Evolutionary conservation across 2,113 vertebrate species (phyloP).

Genomic region (Lates calcarifer): DNA sequence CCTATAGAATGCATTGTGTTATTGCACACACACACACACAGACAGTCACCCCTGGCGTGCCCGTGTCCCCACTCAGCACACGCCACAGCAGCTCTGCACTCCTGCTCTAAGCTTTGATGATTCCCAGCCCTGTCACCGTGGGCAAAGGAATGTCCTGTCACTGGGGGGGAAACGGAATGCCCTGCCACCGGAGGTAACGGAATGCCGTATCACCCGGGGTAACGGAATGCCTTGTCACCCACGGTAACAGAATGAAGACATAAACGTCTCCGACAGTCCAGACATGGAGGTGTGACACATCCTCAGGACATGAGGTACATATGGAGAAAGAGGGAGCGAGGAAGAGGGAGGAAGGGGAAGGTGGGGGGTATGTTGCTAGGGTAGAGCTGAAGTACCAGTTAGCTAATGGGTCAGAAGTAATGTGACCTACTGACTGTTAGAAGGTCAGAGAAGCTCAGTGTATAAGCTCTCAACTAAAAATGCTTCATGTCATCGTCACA

Average conservation of each 20-base stretch:
- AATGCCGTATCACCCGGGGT: slow-evolving; percentile 22
- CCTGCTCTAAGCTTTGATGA: slow-evolving; percentile 55
- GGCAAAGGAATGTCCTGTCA: slow-evolving; percentile 63
- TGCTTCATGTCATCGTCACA: not conserved
- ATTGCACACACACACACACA: slow-evolving; percentile 47
- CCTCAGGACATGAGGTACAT: slow-evolving; percentile 66
- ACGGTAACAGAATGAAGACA: slow-evolving; percentile 62
- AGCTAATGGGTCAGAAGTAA: slow-evolving; percentile 77
- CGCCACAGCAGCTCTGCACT: slow-evolving; percentile 43
- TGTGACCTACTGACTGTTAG: slow-evolving; percentile 73
- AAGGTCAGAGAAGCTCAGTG: slow-evolving; percentile 44
- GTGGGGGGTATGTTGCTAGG: slow-evolving; percentile 60
- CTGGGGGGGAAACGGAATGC: slow-evolving; percentile 44
- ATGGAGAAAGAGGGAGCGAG: slow-evolving; percentile 37
- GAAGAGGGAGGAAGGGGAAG: slow-evolving; percentile 26
- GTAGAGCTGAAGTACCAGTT: slow-evolving; percentile 70
- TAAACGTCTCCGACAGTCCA: slow-evolving; percentile 66
- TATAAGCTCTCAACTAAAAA: slow-evolving; percentile 14
- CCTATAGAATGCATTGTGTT: slow-evolving; percentile 14
- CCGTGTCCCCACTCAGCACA: slow-evolving; percentile 44
- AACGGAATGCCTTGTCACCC: slow-evolving; percentile 55
- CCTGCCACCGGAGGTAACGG: slow-evolving; percentile 50
- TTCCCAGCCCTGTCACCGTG: slow-evolving; percentile 58
- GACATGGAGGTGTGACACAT: slow-evolving; percentile 69
- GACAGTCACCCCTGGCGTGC: slow-evolving; percentile 49